phyloP scores from a whole-genome alignment of 1,140 invertebrate genomes.

The Pseudachorutes palmiensis region DNA sequence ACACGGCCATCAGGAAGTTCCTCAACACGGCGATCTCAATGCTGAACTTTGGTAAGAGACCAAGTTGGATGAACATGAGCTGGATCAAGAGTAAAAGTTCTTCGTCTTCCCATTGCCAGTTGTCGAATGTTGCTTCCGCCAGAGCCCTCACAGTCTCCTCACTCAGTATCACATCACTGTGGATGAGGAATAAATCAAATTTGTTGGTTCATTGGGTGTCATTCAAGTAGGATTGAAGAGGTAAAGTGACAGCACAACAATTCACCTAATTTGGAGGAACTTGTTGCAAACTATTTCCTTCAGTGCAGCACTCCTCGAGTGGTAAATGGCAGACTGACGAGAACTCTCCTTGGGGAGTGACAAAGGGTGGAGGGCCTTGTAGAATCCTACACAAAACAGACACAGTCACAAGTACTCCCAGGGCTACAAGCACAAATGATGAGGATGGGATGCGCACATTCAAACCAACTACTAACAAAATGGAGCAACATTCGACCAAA shows the following conservation, averaged over 20 bases:
- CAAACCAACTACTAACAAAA: no score
- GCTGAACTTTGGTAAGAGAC: slow-evolving; percentile 64
- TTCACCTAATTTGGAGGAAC: slow-evolving; percentile 60
- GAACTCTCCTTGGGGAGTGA: slow-evolving; percentile 42
- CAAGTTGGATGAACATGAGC: slow-evolving; percentile 71
- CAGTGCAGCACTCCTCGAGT: slow-evolving; percentile 56
- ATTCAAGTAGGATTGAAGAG: no score
- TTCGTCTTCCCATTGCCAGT: slow-evolving; percentile 67
- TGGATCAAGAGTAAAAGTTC: slow-evolving; percentile 71
- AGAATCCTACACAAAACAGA: slow-evolving; percentile 47
- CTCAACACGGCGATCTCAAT: slow-evolving; percentile 63
- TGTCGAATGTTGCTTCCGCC: slow-evolving; percentile 68
- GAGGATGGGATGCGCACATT: no score
- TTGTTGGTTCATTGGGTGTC: no score
- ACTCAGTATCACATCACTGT: slow-evolving; percentile 56
- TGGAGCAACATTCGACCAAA: no score
- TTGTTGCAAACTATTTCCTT: slow-evolving; percentile 59
- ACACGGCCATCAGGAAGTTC: slow-evolving; percentile 67
- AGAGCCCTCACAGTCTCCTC: slow-evolving; percentile 55
- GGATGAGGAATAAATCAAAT: slow-evolving; percentile 14
- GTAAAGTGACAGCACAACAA: no score
- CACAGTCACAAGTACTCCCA: not conserved
- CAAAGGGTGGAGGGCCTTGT: slow-evolving; percentile 52
- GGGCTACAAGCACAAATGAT: no score
- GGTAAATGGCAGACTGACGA: slow-evolving; percentile 16